Evolutionary conservation across 2,797 vertebrate species (phyloP).

Genomic region (Eleutherodactylus coqui): DNA sequence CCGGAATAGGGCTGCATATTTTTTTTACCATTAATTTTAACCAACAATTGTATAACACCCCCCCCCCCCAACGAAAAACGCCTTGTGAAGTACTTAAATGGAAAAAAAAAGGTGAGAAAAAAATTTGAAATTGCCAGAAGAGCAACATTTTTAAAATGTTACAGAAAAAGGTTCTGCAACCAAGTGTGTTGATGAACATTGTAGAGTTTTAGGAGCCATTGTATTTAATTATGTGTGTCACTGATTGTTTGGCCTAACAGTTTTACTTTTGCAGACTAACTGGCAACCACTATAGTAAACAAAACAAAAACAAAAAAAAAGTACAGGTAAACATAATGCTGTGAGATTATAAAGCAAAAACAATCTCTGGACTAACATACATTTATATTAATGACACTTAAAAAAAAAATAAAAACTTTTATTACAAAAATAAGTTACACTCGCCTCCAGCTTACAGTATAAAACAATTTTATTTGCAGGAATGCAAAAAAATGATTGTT

Average conservation of each 20-base stretch:
- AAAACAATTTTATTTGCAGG: conserved; percentile 99
- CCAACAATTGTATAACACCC: no score
- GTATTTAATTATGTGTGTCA: conserved; percentile 69
- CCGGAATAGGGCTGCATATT: not conserved
- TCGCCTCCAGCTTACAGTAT: conserved; percentile 99
- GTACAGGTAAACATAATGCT: conserved; percentile 86
- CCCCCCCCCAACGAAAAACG: no score
- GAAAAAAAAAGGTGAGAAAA: not conserved
- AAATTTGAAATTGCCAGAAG: not conserved
- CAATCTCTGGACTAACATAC: conserved; percentile 85
- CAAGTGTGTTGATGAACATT: not conserved
- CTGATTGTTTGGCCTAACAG: conserved; percentile 80
- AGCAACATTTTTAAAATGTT: not conserved
- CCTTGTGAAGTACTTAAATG: not conserved
- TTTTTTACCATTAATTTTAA: not conserved
- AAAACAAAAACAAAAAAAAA: conserved; percentile 74
- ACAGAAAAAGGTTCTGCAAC: conserved; percentile 20
- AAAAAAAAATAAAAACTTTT: conserved; percentile 98
- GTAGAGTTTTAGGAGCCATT: not conserved
- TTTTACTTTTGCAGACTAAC: conserved; percentile 81
- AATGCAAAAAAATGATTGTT: conserved; percentile 99
- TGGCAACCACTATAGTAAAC: conserved; percentile 81
- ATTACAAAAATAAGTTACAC: conserved; percentile 99
- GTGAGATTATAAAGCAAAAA: conserved; percentile 84
- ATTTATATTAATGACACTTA: conserved; percentile 94